phyloP scores from a whole-genome alignment of 2,888 invertebrate species.

The Rhagium mordax region DNA sequence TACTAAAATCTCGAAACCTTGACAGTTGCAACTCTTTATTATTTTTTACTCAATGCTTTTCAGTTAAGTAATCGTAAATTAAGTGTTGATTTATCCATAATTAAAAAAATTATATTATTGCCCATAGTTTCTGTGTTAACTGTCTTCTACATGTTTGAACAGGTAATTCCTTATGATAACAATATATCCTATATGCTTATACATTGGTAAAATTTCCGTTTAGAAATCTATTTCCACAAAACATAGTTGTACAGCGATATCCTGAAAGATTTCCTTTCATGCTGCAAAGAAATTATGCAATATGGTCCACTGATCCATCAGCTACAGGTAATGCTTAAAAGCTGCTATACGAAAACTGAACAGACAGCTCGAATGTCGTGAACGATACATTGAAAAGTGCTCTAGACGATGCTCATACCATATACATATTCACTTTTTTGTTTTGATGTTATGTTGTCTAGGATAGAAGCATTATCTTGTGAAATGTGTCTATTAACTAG shows the following conservation, averaged over 20 bases:
- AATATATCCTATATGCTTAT: background rate
- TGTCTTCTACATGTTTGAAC: too few relatives aligned
- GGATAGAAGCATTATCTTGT: constrained; percentile 45
- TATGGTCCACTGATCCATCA: constrained; percentile 30
- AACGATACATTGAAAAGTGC: constrained; percentile 46
- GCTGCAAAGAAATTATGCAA: background rate
- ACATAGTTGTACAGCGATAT: background rate
- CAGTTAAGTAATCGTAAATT: too few relatives aligned
- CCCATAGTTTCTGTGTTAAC: too few relatives aligned
- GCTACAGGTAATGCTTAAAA: constrained; percentile 35
- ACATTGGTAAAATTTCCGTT: background rate
- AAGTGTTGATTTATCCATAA: too few relatives aligned
- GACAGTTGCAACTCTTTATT: too few relatives aligned
- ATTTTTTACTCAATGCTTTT: too few relatives aligned
- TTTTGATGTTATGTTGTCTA: constrained; percentile 31
- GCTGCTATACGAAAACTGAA: constrained; percentile 42
- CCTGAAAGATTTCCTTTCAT: background rate
- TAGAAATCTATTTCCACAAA: background rate
- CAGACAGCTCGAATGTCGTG: constrained; percentile 32
- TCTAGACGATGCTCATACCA: constrained; percentile 33
- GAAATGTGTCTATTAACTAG: constrained; percentile 15
- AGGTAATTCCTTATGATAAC: background rate
- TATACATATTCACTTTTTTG: constrained; percentile 45
- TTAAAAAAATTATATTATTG: too few relatives aligned
- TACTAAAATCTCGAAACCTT: too few relatives aligned